Evolutionary conservation across 1,140 invertebrate genomes (phyloP).

Genomic region (Penaeus chinensis): DNA sequence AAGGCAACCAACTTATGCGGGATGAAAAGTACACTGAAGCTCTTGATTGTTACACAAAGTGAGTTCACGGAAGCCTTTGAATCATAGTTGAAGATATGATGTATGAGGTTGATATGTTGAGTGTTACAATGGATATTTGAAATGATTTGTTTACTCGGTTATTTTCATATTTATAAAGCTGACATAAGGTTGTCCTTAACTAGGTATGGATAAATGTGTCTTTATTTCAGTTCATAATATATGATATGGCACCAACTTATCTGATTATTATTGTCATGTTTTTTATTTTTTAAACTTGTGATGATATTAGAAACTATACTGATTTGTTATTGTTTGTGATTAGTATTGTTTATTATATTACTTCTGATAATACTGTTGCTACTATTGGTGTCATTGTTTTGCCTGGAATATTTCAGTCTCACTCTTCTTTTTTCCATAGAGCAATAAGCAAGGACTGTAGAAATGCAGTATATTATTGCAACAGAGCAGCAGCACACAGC

Average conservation of each 20-base stretch:
- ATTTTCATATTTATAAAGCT: not conserved
- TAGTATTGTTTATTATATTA: too few species aligned
- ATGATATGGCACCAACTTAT: too few species aligned
- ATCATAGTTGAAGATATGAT: too few species aligned
- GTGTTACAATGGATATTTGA: too few species aligned
- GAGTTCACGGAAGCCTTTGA: not conserved
- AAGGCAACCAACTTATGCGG: conserved; percentile 91
- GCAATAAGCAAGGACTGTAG: conserved; percentile 86
- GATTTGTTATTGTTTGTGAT: too few species aligned
- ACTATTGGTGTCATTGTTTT: too few species aligned
- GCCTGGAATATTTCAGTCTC: not conserved
- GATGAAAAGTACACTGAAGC: conserved; percentile 83
- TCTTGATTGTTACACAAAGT: conserved; percentile 81
- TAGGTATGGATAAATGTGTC: not conserved
- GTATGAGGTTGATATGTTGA: too few species aligned
- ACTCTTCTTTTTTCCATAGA: conserved; percentile 67
- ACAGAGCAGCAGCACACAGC: conserved; percentile 90
- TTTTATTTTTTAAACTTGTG: too few species aligned
- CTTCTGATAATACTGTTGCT: too few species aligned
- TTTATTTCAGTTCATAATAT: not conserved
- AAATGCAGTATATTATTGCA: conserved; percentile 95
- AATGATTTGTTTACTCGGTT: not conserved
- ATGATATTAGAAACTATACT: too few species aligned
- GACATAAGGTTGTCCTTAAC: not conserved
- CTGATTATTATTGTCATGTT: too few species aligned